phyloP scores from a whole-genome alignment of 2,113 vertebrate species.

The Theristicus caerulescens region DNA sequence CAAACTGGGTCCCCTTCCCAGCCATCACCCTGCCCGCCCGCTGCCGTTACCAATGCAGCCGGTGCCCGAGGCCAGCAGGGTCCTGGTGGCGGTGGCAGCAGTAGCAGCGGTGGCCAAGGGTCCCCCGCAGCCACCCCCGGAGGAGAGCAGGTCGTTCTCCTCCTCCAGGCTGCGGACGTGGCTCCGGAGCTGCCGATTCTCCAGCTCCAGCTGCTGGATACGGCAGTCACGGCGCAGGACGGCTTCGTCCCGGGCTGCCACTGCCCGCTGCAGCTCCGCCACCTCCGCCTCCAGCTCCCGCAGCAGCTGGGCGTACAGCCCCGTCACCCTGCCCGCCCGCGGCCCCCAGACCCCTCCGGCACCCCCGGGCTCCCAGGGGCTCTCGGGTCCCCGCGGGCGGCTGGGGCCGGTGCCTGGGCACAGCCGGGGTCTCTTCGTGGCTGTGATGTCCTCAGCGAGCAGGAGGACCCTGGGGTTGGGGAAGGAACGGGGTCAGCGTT shows the following conservation, averaged over 20 bases:
- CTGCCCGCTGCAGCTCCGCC: neutral
- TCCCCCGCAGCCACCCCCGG: neutral
- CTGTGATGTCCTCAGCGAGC: neutral
- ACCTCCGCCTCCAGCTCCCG: slow-evolving; percentile 33
- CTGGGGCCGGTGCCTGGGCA: neutral
- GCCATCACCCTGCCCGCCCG: neutral
- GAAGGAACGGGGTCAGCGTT: neutral
- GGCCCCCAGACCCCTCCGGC: neutral
- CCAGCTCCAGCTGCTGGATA: slow-evolving; percentile 20
- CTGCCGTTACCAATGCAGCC: neutral
- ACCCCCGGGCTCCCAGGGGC: neutral
- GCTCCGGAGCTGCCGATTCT: slow-evolving; percentile 7
- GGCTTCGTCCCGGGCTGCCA: neutral
- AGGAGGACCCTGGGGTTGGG: neutral
- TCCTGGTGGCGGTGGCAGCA: neutral
- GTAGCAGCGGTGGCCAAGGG: neutral
- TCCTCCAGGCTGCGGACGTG: slow-evolving; percentile 32
- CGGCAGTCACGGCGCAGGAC: neutral
- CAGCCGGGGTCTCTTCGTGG: neutral
- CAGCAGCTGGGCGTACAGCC: slow-evolving; percentile 15
- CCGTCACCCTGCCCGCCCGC: neutral
- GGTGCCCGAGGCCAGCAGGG: neutral
- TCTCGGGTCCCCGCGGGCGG: neutral
- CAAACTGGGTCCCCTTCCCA: neutral
- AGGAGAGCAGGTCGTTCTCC: slow-evolving; percentile 43